A percentile compares a stretch with the other conserved stretches of the same genome.
phyloP scores from a whole-genome alignment of 2,113 vertebrate species.

The Dasyprocta punctata region DNA sequence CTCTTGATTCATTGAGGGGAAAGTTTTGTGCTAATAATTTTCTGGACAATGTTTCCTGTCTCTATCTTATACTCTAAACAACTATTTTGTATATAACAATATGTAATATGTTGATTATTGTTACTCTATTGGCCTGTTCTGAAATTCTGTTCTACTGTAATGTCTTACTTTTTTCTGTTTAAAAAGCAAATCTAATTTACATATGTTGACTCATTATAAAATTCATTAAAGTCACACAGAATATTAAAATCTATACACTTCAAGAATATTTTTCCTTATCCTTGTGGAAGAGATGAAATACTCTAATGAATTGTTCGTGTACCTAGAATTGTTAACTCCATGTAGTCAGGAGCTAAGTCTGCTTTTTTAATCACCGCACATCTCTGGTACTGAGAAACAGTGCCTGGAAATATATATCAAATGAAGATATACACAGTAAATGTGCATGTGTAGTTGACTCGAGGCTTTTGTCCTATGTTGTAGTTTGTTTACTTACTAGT shows the following conservation, averaged over 20 bases:
- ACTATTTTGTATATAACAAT: too few species aligned
- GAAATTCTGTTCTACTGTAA: too few species aligned
- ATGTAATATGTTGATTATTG: too few species aligned
- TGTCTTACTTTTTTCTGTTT: too few species aligned
- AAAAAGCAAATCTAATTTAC: too few species aligned
- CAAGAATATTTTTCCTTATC: background rate
- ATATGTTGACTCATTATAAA: constrained; percentile 11
- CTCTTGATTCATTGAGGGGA: too few species aligned
- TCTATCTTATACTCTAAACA: too few species aligned
- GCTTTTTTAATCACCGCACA: background rate
- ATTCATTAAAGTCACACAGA: background rate
- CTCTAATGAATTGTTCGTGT: background rate
- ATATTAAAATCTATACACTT: background rate
- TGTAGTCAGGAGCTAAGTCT: background rate
- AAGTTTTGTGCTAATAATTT: too few species aligned
- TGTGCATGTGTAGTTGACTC: background rate
- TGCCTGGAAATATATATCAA: background rate
- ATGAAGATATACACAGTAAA: background rate
- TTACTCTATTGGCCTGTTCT: too few species aligned
- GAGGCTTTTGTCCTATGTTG: background rate
- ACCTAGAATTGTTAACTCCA: background rate
- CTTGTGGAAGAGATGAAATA: background rate
- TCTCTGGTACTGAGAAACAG: background rate
- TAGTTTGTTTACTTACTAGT: background rate
- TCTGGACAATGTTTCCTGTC: too few species aligned